Evolutionary conservation across 2,888 invertebrate species (phyloP), one percentile per base, ranked within the genome.

Genomic region (Timandra comae): DNA sequence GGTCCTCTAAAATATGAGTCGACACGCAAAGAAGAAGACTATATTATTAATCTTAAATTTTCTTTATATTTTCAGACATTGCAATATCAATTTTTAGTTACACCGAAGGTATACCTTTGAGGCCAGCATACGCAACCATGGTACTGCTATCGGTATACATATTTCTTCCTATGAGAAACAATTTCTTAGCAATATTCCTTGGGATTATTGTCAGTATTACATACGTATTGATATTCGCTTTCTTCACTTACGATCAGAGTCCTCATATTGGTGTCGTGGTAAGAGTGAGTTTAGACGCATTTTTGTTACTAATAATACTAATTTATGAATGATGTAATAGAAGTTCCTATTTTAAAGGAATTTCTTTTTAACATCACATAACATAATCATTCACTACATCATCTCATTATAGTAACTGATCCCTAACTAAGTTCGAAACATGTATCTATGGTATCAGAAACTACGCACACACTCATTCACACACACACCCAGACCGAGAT

Each of bases 81-180:
- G 84, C 87, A 1, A 72, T 93, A 7, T 90, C 91, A 12, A 80
- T 92, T 31, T 92, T 88, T 63, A 91, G 91, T 52, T 81, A 85
- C 1, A 69, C 78, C 7, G 78, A 80, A 43, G 86, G 86, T 16
- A 77, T 87, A 27, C 60, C 76, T 2, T 68, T 90, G 1, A 87
- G 92, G 33, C 93, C 93, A 9, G 91, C 91, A 0, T 93, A 92
- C 58, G 87, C 90, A 1, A 90, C 91, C 0, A 90, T 92, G 67
- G 88, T 92, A 1, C 84, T 96, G 1, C 87, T 96, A 30, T 91
- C 93, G 1, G 91, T 93, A 42, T 95, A 96, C 69, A 91, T 95
- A 45, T 95, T 96, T 71, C 86, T 96, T 47, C 95, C 95, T 0
- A 87, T 96, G 57, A 89, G 92, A 11, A 90, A 91, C 59, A 91